These are phyloP conservation scores for Vulpes vulpes DNA, from an alignment of 2,113 vertebrate genomes.

Conservation along the genomic window DNA sequence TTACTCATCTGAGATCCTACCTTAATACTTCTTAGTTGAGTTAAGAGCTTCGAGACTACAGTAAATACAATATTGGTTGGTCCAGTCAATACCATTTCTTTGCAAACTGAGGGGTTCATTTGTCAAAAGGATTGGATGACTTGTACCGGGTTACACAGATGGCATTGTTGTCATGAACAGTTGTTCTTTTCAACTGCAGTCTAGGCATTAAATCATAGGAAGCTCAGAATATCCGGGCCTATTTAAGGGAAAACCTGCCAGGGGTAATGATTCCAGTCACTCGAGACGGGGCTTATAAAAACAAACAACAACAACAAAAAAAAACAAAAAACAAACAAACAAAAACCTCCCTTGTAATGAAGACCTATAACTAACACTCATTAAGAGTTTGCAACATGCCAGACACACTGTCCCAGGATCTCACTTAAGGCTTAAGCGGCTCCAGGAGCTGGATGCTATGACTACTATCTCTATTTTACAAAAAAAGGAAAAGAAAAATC, in stretches of 20 bases:
- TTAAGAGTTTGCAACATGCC: background rate
- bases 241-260: background rate
- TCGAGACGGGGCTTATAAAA: background rate
- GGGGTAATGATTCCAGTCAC: background rate
- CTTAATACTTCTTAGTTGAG: background rate
- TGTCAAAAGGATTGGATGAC: background rate
- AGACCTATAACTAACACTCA: background rate
- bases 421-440: background rate
- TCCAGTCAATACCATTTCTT: background rate
- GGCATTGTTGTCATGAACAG: background rate
- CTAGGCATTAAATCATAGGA: background rate
- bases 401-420: background rate
- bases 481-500: background rate
- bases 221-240: background rate
- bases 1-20: background rate
- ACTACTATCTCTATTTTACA: background rate
- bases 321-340: background rate
- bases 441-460: rapidly evolving
- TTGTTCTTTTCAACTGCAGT: background rate
- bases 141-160: background rate
- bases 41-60: background rate
- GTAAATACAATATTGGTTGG: background rate
- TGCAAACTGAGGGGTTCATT: background rate
- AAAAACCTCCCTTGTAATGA: background rate
- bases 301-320: too few relatives aligned